Evolutionary conservation across 1,140 invertebrate species (phyloP).

Genomic region (Drusus annulatus): DNA sequence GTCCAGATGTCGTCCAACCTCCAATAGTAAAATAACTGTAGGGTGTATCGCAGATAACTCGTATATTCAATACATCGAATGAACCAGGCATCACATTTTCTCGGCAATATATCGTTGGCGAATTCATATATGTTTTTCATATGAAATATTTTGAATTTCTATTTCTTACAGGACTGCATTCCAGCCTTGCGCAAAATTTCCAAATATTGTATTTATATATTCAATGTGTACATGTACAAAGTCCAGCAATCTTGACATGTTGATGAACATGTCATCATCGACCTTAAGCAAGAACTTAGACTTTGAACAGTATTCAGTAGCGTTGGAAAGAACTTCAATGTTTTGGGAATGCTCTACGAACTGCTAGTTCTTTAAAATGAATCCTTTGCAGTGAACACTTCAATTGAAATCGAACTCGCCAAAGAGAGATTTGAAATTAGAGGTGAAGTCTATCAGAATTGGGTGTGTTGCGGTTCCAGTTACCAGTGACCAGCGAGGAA

Average conservation of each 20-base stretch:
- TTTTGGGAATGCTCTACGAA: too few species aligned
- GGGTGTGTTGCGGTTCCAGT: too few species aligned
- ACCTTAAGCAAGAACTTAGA: slow-evolving; percentile 86
- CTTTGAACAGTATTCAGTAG: slow-evolving; percentile 82
- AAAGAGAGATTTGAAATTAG: too few species aligned
- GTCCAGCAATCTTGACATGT: slow-evolving; percentile 80
- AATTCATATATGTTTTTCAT: slow-evolving; percentile 82
- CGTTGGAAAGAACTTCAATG: too few species aligned
- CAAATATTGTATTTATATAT: slow-evolving; percentile 80
- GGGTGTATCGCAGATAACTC: slow-evolving; percentile 75
- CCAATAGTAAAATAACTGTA: too few species aligned
- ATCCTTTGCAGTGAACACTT: too few species aligned
- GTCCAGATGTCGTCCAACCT: too few species aligned
- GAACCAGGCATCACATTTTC: slow-evolving; percentile 78
- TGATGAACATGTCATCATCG: slow-evolving; percentile 94
- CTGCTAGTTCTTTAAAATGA: too few species aligned
- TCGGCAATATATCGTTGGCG: slow-evolving; percentile 82
- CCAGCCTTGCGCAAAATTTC: slow-evolving; percentile 86
- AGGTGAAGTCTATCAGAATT: too few species aligned
- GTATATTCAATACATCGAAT: slow-evolving; percentile 84
- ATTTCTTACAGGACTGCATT: slow-evolving; percentile 87
- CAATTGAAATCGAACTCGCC: too few species aligned
- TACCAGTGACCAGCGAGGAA: too few species aligned
- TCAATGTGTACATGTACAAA: slow-evolving; percentile 77
- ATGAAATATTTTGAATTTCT: slow-evolving; percentile 89